Evolutionary conservation across 2,797 vertebrate species (phyloP).

Genomic region (Artibeus jamaicensis): DNA sequence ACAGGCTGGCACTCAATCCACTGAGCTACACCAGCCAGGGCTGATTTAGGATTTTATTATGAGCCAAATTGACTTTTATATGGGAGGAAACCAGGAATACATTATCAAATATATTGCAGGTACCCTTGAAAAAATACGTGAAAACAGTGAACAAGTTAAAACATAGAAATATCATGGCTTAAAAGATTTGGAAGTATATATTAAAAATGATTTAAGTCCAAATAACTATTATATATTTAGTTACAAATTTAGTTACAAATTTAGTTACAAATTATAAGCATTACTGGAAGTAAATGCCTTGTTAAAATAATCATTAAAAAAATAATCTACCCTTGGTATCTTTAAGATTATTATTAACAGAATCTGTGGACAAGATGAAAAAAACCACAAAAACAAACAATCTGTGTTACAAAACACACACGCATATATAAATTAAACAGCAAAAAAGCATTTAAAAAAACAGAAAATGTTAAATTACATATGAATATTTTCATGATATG

Average conservation of each 20-base stretch:
- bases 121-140: neutral
- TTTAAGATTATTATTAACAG: neutral
- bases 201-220: neutral
- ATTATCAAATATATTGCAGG: neutral
- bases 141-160: neutral
- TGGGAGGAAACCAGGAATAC: neutral
- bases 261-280: no score
- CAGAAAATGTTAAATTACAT: neutral
- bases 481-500: neutral
- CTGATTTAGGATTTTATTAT: neutral
- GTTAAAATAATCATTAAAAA: neutral
- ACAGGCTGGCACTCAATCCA: no score
- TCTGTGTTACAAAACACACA: neutral
- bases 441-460: neutral
- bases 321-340: neutral
- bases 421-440: neutral
- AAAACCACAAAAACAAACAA: neutral
- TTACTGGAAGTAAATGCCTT: neutral
- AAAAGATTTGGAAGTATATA: neutral
- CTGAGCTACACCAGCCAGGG: no score
- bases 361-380: neutral
- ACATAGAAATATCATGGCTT: neutral
- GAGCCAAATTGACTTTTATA: neutral
- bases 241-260: no score
- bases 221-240: neutral